Evolutionary conservation across 2,888 invertebrate species (phyloP).

Genomic region (Augochlorella aurata): DNA sequence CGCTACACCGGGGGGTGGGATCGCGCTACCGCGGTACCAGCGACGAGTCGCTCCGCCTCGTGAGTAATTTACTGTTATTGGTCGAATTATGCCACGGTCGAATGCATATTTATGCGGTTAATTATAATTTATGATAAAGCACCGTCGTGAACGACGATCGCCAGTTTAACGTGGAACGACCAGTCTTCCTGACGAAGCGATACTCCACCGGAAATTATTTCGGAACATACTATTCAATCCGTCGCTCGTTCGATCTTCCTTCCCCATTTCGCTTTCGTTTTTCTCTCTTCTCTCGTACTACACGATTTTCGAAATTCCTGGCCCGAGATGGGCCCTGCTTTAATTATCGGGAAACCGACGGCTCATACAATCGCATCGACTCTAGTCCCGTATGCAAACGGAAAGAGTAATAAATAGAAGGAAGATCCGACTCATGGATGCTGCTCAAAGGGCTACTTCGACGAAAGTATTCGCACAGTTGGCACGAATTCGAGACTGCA

Average conservation of each 20-base stretch:
- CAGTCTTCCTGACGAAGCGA: slow-evolving; percentile 32
- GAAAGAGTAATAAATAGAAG: not conserved
- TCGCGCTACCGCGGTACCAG: slow-evolving; percentile 59
- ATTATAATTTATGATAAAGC: slow-evolving; percentile 81
- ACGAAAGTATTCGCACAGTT: not conserved
- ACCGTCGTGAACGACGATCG: slow-evolving; percentile 66
- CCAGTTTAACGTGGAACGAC: slow-evolving; percentile 40
- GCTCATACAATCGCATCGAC: too few species aligned
- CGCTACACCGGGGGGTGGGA: slow-evolving; percentile 50
- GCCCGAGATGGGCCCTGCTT: not conserved
- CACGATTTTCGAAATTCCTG: not conserved
- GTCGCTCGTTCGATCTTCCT: not conserved
- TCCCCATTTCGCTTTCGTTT: not conserved
- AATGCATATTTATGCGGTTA: slow-evolving; percentile 81
- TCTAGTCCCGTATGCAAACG: too few species aligned
- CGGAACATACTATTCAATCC: not conserved
- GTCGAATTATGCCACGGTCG: slow-evolving; percentile 81
- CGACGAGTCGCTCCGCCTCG: slow-evolving; percentile 73
- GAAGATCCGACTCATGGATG: not conserved
- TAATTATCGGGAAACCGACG: too few species aligned
- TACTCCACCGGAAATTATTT: slow-evolving; percentile 22
- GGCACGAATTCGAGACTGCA: not conserved
- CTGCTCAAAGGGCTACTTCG: not conserved
- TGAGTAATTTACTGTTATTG: slow-evolving; percentile 81
- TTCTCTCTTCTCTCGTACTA: not conserved